Evolutionary conservation across 2,888 invertebrate species (phyloP).

Genomic region (Rhagium mordax): DNA sequence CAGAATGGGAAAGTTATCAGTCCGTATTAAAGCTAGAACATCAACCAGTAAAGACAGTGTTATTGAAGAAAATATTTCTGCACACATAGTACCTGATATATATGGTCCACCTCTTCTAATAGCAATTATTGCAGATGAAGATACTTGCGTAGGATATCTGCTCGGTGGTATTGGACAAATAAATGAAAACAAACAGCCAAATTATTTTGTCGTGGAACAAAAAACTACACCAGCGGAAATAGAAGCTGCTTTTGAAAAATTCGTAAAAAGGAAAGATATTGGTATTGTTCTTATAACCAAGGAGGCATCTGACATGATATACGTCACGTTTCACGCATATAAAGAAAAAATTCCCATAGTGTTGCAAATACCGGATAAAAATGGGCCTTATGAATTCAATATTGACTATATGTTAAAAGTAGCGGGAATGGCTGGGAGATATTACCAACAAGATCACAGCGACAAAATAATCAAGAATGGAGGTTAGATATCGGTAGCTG

Average conservation of each 20-base stretch:
- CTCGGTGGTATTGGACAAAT: slow-evolving; percentile 55
- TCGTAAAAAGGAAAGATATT: slow-evolving; percentile 48
- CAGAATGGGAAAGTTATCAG: background rate
- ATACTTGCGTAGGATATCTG: slow-evolving; percentile 56
- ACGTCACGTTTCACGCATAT: slow-evolving; percentile 37
- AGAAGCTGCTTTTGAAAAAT: slow-evolving; percentile 38
- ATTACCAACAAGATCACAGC: background rate
- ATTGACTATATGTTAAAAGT: slow-evolving; percentile 38
- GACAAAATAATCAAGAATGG: too few species aligned
- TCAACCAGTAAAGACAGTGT: too few species aligned
- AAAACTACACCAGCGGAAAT: slow-evolving; percentile 42
- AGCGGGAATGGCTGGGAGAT: background rate
- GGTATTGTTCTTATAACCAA: slow-evolving; percentile 52
- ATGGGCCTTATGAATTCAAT: slow-evolving; percentile 44
- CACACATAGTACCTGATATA: too few species aligned
- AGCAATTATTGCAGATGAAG: slow-evolving; percentile 56
- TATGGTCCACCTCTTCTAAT: slow-evolving; percentile 37
- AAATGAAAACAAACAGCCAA: slow-evolving; percentile 44
- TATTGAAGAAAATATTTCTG: too few species aligned
- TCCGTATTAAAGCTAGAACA: background rate
- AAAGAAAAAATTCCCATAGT: slow-evolving; percentile 47
- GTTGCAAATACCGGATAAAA: slow-evolving; percentile 53
- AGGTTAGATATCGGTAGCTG: too few species aligned
- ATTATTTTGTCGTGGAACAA: slow-evolving; percentile 48
- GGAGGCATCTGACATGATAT: slow-evolving; percentile 51